phyloP scores from a whole-genome alignment of 2,888 invertebrate species.

The Lissocephala sabroskyi region DNA sequence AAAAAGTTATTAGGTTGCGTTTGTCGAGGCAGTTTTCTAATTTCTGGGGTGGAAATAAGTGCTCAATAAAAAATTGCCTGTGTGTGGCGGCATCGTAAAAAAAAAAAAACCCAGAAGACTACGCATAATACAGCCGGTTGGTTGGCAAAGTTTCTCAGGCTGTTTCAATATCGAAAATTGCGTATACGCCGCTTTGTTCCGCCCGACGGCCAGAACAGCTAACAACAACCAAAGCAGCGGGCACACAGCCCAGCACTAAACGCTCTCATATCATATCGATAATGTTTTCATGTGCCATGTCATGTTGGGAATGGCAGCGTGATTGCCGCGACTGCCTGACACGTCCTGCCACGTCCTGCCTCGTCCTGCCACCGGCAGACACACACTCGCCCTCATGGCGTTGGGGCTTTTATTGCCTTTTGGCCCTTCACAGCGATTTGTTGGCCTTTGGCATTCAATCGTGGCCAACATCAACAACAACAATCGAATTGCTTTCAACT shows the following conservation, averaged over 20 bases:
- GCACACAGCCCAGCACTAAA: no score
- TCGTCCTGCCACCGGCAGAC: no score
- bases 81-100: constrained; percentile 48
- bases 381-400: constrained; percentile 7
- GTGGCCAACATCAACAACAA: no score
- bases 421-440: no score
- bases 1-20: constrained; percentile 30
- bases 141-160: no score
- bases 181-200: constrained; percentile 3
- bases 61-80: constrained; percentile 54
- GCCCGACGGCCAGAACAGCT: no score
- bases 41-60: constrained; percentile 67
- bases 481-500: constrained; percentile 5
- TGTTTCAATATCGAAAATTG: no score
- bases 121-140: no score
- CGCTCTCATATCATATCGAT: constrained; percentile 39
- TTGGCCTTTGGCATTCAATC: constrained; percentile 9
- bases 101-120: neutral
- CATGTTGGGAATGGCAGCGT: no score
- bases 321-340: no score
- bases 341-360: no score
- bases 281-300: constrained; percentile 38
- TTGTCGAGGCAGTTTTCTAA: constrained; percentile 46
- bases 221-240: no score
- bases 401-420: constrained; percentile 32